Conservation (phyloP, 2,888 invertebrate species). For the Theretra japonica region DNA sequence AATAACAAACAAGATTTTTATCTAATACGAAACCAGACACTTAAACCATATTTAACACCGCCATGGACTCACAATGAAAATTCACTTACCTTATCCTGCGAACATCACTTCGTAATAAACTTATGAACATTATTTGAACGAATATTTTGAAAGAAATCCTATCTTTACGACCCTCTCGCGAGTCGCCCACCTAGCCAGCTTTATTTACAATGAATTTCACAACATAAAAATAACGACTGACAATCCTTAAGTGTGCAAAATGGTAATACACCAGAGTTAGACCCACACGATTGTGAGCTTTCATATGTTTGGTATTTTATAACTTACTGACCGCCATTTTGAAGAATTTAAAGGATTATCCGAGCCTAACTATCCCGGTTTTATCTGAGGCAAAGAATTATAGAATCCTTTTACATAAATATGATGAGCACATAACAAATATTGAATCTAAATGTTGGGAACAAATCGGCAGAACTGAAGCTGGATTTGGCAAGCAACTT, state of each 20-base stretch:
- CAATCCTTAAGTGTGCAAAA: not conserved
- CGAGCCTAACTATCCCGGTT: too few relatives aligned
- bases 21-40: not conserved
- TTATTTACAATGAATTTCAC: conserved; percentile 14
- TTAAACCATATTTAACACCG: not conserved
- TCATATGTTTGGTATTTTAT: not conserved
- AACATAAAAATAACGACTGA: not conserved
- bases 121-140: conserved; percentile 4
- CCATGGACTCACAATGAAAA: not conserved
- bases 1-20: not conserved
- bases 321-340: not conserved
- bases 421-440: too few relatives aligned
- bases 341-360: not conserved
- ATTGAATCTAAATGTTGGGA: too few relatives aligned
- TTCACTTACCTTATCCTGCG: not conserved
- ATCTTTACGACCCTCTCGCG: conserved; percentile 23
- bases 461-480: too few relatives aligned
- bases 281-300: not conserved
- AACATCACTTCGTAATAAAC: conserved; percentile 8
- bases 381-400: too few relatives aligned
- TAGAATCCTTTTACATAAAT: too few relatives aligned
- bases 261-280: not conserved
- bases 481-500: too few relatives aligned
- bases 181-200: conserved; percentile 28
- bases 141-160: conserved; percentile 31